Evolutionary conservation across 2,888 invertebrate genomes (phyloP).

Genomic region (Lysandra bellargus): DNA sequence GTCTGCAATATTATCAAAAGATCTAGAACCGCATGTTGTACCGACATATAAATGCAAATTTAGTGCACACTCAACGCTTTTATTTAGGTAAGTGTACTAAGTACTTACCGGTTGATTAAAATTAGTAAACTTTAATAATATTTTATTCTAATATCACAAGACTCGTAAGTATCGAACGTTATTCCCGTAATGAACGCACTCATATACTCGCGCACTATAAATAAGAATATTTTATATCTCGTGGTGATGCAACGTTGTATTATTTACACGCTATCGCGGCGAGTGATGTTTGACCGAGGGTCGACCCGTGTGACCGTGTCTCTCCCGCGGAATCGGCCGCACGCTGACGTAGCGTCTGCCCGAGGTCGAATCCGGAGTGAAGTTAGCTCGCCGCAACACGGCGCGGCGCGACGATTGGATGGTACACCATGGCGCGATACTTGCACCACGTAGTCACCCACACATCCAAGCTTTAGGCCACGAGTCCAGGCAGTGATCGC

Average conservation of each 20-base stretch:
- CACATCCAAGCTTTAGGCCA: conserved; percentile 32
- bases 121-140: neutral
- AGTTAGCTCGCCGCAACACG: conserved; percentile 39
- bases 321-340: conserved; percentile 7
- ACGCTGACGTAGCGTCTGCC: conserved; percentile 17
- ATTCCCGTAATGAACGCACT: neutral
- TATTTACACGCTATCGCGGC: neutral
- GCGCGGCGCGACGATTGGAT: conserved; percentile 57
- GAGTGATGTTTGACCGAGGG: conserved; percentile 4
- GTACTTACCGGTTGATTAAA: conserved; percentile 13
- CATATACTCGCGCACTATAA: neutral
- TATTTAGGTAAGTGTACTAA: neutral
- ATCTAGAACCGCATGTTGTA: neutral
- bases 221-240: conserved; percentile 6
- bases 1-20: neutral
- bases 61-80: neutral
- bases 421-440: conserved; percentile 66
- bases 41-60: neutral
- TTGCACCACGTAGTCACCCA: conserved; percentile 63
- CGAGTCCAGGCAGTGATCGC: conserved; percentile 4
- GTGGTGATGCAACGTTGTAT: conserved; percentile 13
- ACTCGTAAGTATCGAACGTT: neutral
- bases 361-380: conserved; percentile 24
- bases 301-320: conserved; percentile 6
- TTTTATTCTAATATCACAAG: neutral